Base-by-base conservation (phyloP, 2,797 vertebrate species). In the Poecilia gillii region DNA sequence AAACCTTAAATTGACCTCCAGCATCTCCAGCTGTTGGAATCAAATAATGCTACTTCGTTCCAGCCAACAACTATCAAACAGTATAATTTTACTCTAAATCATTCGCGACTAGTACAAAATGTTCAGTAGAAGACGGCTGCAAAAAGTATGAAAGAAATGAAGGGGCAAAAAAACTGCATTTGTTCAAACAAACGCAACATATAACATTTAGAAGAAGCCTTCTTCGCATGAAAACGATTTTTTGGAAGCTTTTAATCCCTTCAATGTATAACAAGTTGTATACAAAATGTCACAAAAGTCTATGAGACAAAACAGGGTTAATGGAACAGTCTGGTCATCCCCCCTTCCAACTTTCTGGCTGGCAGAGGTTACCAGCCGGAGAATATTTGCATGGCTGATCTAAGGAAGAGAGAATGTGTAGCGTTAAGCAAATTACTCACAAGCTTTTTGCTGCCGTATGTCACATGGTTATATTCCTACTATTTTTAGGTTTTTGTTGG, bases 381-480 rank as follows among this genome's bases (percentile, higher is more conserved):
- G 16, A 76, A 79, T 73, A 75, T 89, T 90, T 91, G 81, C 84
- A 78, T 80, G 74, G 84, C 59, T 72, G 83, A 83, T 88, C 85
- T 86, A 72, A 64, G 74, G 81, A 79, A 72, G 80, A 74, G 81
- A 80, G 81, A 81, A 85, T 89, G 86, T 91, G 90, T 93, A 88
- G 90, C 91, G 90, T 92, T 89, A 91, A 83, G 91, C 88, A 93
- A 95, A 95, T 95, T 93, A 95, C 94, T 94, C 93, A 95, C 92
- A 90, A 93, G 93, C 93, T 93, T 94, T 94, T 94, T 94, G 91
- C 92, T 93, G 94, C 93, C 94, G 91, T 94, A 91, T 92, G 93
- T 93, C 94, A 94, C 94, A 94, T 89, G 91, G 90, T 87, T 84
- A 93, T 83, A 92, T 86, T 92, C 83, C 72, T 87, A 91, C 93